Evolutionary conservation across 2,797 vertebrate genomes (phyloP), one percentile per base, ranked within the genome.

Genomic region (Parauchenoglanis punctatus): DNA sequence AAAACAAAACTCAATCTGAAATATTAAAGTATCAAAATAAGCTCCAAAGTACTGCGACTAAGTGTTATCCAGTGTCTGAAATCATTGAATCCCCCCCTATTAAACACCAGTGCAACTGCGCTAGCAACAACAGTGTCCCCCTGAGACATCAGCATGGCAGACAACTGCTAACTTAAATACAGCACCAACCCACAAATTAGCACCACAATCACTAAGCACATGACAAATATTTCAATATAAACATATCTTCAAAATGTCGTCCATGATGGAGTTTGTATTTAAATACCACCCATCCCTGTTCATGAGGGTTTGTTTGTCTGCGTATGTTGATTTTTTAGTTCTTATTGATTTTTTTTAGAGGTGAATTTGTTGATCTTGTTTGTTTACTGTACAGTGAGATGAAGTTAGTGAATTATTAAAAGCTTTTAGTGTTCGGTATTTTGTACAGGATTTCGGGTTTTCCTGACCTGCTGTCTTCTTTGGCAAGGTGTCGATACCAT

Each of bases 331-430:
- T 18, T n/a, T 49, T 13, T 75, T 23, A 52, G 8, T 35, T 58
- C 18, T 58, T 58, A 59, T 25, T 25, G 31, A 40, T 25, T 80
- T 13, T 56, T 40, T 44, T 23, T 40, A 80, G 31, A 7, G 13
- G n/a, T 8, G 15, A 54, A 59, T 80, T 61, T 80, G 20, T 59
- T 52, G 40, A 17, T 15, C 11, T 63, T 61, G 23, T 49, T 17
- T 82, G 15, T 58, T 84, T 81, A 75, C 25, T 63, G 11, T 86
- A 68, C 35, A 46, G 75, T 35, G 4, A 77, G 68, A 70, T 23
- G 68, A 70, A 70, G 17, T 40, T 44, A 8, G 23, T 31, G n/a
- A 80, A 80, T 80, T 58, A 7, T 11, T 54, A 28, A 77, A 28
- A 15, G 25, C 12, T n/a, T n/a, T 20, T 31, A 31, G 18, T 15